Percentiles rank a stretch among this genome's conserved stretches.
Evolutionary conservation across 64 coral and sea anemone genomes (phyloP).

Genomic region (Catalaphyllia jardinei): DNA sequence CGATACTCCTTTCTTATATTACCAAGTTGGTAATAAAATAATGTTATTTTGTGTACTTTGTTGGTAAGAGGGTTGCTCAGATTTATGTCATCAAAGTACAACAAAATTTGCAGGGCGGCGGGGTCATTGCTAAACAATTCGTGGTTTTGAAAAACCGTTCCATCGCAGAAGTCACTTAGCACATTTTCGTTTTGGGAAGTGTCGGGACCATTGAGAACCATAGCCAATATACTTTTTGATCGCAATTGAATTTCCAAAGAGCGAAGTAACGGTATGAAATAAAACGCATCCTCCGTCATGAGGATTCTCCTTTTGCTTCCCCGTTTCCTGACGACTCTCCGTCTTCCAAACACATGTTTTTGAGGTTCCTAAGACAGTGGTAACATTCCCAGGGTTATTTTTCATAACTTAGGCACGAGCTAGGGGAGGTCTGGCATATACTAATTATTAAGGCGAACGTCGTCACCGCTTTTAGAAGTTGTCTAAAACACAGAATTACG

Average conservation of each 20-base stretch:
- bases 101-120: not conserved
- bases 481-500: no score
- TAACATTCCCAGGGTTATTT: not conserved
- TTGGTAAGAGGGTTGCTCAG: conserved; percentile 27
- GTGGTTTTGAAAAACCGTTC: not conserved
- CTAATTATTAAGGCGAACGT: no score
- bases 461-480: no score
- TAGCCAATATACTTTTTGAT: conserved; percentile 9
- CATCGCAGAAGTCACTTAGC: conserved; percentile 1
- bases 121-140: not conserved
- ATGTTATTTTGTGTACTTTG: conserved; percentile 37
- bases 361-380: not conserved
- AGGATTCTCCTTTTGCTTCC: conserved; percentile 42
- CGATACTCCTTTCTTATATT: conserved; percentile 35
- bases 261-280: conserved; percentile 24
- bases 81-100: conserved; percentile 59
- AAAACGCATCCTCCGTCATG: conserved; percentile 24
- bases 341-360: not conserved
- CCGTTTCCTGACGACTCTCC: not conserved
- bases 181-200: not conserved
- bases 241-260: conserved; percentile 25
- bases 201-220: not conserved
- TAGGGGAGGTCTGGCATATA: no score
- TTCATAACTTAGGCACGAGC: no score
- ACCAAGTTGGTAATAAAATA: conserved; percentile 60